phyloP scores from a whole-genome alignment of 2,888 invertebrate species.

The Dryocosmus kuriphilus region DNA sequence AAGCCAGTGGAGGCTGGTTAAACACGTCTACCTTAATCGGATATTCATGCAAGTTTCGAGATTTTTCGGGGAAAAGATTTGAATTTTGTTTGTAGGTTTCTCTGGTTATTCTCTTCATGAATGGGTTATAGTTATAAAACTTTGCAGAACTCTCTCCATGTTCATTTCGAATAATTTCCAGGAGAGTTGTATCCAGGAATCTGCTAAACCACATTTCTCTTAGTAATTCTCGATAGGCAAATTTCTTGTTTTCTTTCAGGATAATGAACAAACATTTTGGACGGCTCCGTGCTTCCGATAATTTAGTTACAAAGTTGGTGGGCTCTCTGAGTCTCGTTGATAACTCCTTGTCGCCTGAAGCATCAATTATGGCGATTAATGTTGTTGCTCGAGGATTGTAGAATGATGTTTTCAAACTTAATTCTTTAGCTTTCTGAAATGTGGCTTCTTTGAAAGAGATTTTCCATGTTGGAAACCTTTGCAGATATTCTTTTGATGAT shows the following conservation, averaged over 20 bases:
- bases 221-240: neutral
- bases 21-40: neutral
- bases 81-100: neutral
- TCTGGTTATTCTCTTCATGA: neutral
- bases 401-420: neutral
- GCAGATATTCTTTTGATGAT: neutral
- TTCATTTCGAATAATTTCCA: neutral
- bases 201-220: neutral
- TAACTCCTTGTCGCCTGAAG: neutral
- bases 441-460: neutral
- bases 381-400: neutral
- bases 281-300: neutral
- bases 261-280: neutral
- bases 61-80: neutral
- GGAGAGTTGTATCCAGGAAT: neutral
- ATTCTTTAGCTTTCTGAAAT: neutral
- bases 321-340: neutral
- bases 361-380: neutral
- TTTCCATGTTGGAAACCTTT: neutral
- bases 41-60: neutral
- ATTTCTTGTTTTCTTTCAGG: neutral
- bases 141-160: neutral
- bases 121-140: neutral
- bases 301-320: neutral
- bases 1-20: neutral